Base-by-base conservation (phyloP, 2,888 invertebrate genomes). In the Caenorhabditis sp. region DNA sequence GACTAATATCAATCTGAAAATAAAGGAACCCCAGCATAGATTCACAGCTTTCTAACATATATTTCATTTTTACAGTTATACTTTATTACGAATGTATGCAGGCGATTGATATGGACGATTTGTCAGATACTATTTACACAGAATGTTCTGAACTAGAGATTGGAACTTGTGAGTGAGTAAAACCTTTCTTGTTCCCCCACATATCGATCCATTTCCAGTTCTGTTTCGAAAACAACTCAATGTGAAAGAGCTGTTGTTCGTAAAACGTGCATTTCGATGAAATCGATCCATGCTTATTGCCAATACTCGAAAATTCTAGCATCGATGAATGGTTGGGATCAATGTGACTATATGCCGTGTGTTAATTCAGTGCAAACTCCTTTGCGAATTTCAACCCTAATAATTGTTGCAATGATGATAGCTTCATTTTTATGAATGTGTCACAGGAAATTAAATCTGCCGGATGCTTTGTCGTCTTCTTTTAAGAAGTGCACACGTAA, bases 201-300 rank as follows among this genome's bases (percentile, higher is more conserved):
- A n/a, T n/a, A n/a, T n/a, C n/a, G n/a, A n/a, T n/a, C n/a, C n/a
- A n/a, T n/a, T 61, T 64, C 52, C 56, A 72, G 72, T 10, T 72
- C 72, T 7, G 72, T 72, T 0, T 57, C 72, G 3, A 31, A 50
- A 43, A 68, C 72, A n/a, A 72, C 63, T 20, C 67, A 72, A 56
- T 72, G 72, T 38, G 72, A 72, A 23, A 60, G 67, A 1, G 72
- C 72, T 10, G 72, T 72, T 21, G 59, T 72, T 7, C 60, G 72
- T 3, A 72, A 65, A 38, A 60, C 68, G 25, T 72, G 72, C 43
- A 63, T 61, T 4, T 36, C 59, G 23, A 65, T 49, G 0, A n/a
- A 2, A 10, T 54, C 63, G 31, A 62, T 72, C 17, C 58, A 72
- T 14, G 61, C 67, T 5, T 72, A 72, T 54, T 72, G 72, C 52